phyloP scores from a whole-genome alignment of 2,797 vertebrate genomes.

The Trachurus trachurus region DNA sequence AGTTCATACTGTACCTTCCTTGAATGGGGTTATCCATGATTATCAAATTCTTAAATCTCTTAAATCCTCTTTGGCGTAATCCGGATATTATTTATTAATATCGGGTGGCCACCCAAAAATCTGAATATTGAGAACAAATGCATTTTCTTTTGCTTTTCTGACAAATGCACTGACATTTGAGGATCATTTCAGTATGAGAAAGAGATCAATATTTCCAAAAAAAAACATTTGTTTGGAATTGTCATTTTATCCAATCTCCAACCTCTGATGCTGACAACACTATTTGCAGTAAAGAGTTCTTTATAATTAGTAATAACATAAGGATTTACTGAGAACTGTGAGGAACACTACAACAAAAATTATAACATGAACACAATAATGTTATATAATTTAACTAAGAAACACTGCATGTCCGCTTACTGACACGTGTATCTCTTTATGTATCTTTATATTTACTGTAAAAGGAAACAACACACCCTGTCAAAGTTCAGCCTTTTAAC shows the following conservation, averaged over 20 bases:
- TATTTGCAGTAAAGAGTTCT: background rate
- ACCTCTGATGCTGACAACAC: background rate
- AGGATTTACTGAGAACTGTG: background rate
- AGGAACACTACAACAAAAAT: background rate
- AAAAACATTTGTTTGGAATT: too few species aligned
- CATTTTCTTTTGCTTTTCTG: too few species aligned
- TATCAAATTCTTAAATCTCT: background rate
- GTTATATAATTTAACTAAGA: background rate
- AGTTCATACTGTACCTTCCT: background rate
- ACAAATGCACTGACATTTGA: too few species aligned
- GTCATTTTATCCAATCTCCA: background rate
- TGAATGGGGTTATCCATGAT: background rate
- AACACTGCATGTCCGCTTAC: background rate
- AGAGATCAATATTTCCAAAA: too few species aligned
- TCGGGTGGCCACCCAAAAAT: too few species aligned
- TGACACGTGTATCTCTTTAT: conserved; percentile 21
- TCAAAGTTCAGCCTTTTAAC: conserved; percentile 65
- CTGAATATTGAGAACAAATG: too few species aligned
- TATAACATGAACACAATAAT: background rate
- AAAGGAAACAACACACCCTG: conserved; percentile 56
- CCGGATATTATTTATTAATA: too few species aligned
- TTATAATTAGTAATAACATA: background rate
- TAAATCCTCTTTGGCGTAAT: too few species aligned
- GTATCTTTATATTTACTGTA: conserved; percentile 17
- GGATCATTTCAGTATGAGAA: too few species aligned